These are phyloP conservation scores for Chrysina gloriosa DNA, from an alignment of 2,888 invertebrate genomes.

Conservation along the genomic window DNA sequence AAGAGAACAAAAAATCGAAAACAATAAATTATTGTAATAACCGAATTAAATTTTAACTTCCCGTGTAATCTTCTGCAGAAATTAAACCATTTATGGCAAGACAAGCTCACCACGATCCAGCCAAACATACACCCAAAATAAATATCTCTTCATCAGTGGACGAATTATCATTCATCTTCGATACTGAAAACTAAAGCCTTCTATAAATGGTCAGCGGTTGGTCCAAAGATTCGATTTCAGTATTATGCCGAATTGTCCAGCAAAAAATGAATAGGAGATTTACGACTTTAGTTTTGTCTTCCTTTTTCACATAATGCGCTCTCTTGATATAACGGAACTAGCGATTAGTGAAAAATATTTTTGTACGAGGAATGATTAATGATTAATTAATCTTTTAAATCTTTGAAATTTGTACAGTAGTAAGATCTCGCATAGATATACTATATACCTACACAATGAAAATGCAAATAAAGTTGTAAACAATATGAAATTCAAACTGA, in stretches of 20 bases:
- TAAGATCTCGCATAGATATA: too few relatives aligned
- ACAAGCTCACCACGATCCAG: not conserved
- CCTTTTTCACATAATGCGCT: not conserved
- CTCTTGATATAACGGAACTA: not conserved
- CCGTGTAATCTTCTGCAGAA: not conserved
- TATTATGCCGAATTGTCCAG: not conserved
- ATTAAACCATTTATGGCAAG: slow-evolving; percentile 19
- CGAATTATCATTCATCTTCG: slow-evolving; percentile 5
- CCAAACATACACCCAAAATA: not conserved
- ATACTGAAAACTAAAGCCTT: slow-evolving; percentile 7
- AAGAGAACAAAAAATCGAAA: not conserved
- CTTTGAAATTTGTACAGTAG: too few relatives aligned
- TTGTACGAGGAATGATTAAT: too few relatives aligned
- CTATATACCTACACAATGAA: too few relatives aligned
- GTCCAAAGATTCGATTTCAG: not conserved
- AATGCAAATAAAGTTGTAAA: too few relatives aligned
- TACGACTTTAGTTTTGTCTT: not conserved
- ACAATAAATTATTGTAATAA: not conserved
- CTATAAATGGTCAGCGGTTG: slow-evolving; percentile 3
- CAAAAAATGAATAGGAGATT: not conserved
- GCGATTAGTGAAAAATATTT: too few relatives aligned
- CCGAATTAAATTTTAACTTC: not conserved
- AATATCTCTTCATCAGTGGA: not conserved
- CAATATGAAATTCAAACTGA: too few relatives aligned
- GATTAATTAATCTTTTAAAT: too few relatives aligned